phyloP scores from a whole-genome alignment of 2,113 vertebrate genomes.

The Egretta garzetta region DNA sequence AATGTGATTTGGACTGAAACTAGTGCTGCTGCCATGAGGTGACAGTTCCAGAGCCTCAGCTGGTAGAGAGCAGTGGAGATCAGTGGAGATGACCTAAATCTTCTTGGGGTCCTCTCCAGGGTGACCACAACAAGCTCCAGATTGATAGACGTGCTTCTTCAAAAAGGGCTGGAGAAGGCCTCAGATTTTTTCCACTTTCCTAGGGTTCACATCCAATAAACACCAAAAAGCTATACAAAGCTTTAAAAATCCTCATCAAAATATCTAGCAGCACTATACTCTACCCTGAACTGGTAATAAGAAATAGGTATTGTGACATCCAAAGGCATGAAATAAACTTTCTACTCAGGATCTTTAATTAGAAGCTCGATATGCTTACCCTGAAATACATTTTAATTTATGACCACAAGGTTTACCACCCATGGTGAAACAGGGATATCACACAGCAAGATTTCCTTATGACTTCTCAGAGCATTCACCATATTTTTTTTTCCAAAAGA shows the following conservation, averaged over 20 bases:
- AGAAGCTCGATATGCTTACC: fast-evolving
- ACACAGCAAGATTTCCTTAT: neutral
- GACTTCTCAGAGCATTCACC: neutral
- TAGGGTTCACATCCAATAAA: neutral
- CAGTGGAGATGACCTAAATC: neutral
- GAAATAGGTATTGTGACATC: neutral
- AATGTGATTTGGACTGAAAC: neutral
- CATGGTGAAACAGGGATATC: neutral
- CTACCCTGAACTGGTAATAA: neutral
- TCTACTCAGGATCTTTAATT: neutral
- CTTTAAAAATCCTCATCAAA: neutral
- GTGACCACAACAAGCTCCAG: neutral
- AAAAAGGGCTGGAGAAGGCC: neutral
- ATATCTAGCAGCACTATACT: neutral
- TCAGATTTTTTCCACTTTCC: neutral
- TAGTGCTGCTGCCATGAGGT: neutral
- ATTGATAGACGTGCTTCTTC: neutral
- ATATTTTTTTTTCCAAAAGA: neutral
- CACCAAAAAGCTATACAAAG: neutral
- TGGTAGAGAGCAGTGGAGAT: neutral
- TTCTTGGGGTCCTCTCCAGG: fast-evolving
- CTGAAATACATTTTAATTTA: neutral
- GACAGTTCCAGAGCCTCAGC: neutral
- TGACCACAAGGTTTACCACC: neutral
- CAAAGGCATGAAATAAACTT: neutral